Conservation (phyloP, 1,140 invertebrate genomes). For the Ganaspis sp. region DNA sequence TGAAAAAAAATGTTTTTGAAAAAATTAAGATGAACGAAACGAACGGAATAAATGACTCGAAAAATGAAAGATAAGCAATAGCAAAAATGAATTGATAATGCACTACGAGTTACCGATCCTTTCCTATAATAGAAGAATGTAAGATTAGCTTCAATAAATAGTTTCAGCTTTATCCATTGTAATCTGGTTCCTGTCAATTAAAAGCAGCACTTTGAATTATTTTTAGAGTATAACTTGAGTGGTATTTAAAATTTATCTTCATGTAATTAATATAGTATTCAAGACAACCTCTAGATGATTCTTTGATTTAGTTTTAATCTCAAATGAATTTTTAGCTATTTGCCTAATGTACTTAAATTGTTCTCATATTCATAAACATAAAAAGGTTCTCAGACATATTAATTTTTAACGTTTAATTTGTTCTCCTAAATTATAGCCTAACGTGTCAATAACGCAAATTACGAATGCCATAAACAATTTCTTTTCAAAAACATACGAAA, state of each 20-base stretch:
- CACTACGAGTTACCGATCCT: conserved; percentile 14
- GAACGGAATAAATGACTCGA: background rate
- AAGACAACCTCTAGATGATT: too few species aligned
- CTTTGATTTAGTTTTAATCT: background rate
- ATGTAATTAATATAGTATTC: background rate
- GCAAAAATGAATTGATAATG: conserved; percentile 5
- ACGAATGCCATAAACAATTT: background rate
- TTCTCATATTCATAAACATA: too few species aligned
- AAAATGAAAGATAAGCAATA: background rate
- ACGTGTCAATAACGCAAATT: background rate
- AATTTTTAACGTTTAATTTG: too few species aligned
- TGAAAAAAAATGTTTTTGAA: too few species aligned
- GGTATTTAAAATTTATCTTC: background rate
- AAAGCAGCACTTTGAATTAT: conserved; percentile 12
- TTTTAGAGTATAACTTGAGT: background rate
- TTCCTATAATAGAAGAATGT: conserved; percentile 13
- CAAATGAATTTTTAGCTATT: background rate
- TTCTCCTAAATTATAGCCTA: background rate
- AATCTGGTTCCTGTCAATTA: conserved; percentile 1
- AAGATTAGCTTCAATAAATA: conserved; percentile 9
- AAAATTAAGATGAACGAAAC: background rate
- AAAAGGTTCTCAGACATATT: too few species aligned
- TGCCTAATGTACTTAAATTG: too few species aligned
- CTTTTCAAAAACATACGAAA: background rate
- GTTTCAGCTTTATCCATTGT: background rate